Evolutionary conservation across 2,888 invertebrate genomes (phyloP).

Genomic region (Slavum lentiscoides): DNA sequence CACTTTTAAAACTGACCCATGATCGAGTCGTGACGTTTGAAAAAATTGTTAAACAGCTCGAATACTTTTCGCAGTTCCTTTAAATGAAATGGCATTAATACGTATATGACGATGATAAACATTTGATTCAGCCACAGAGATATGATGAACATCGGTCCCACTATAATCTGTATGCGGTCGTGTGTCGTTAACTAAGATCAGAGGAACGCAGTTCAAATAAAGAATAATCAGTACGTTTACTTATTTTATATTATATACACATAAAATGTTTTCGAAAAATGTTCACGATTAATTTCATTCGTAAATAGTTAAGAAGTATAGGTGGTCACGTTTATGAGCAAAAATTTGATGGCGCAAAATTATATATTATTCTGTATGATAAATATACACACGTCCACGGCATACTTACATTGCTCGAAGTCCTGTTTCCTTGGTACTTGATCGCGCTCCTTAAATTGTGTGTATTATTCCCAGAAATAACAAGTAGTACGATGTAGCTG

Average conservation of each 20-base stretch:
- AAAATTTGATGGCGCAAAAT: no score
- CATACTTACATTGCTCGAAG: slow-evolving; percentile 28
- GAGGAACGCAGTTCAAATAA: no score
- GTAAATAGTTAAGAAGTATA: no score
- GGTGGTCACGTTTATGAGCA: no score
- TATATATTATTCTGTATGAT: no score
- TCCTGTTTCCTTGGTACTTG: slow-evolving; percentile 54
- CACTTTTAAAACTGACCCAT: not conserved
- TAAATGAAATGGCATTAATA: slow-evolving; percentile 49
- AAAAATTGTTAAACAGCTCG: slow-evolving; percentile 36
- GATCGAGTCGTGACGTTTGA: slow-evolving; percentile 15
- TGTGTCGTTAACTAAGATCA: slow-evolving; percentile 50
- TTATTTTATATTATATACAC: no score
- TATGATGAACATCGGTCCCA: slow-evolving; percentile 53
- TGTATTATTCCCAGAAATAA: slow-evolving; percentile 46
- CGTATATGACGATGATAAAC: slow-evolving; percentile 42
- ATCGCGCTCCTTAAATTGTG: slow-evolving; percentile 32
- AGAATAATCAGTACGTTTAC: no score
- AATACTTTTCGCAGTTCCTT: slow-evolving; percentile 46
- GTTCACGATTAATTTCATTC: no score
- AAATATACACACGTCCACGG: no score
- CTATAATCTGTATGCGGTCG: slow-evolving; percentile 54
- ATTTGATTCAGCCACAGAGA: slow-evolving; percentile 48
- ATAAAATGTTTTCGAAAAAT: no score
- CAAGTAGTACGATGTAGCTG: slow-evolving; percentile 40